Evolutionary conservation across 2,113 vertebrate genomes (phyloP).

Genomic region (Megaptera novaeangliae): DNA sequence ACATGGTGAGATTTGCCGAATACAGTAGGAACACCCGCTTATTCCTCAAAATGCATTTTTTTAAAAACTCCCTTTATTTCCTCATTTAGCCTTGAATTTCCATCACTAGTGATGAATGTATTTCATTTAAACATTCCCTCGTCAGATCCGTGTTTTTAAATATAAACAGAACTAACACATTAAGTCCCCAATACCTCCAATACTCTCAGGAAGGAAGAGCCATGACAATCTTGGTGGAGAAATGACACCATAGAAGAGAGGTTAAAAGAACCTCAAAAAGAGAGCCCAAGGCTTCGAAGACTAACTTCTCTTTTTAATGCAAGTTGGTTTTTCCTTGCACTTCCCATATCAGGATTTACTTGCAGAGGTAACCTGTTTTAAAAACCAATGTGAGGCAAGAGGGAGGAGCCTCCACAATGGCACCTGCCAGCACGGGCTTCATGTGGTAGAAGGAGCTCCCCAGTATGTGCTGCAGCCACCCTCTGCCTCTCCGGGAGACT

Average conservation of each 20-base stretch:
- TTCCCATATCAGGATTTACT: conserved; percentile 19
- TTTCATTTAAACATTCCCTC: conserved; percentile 14
- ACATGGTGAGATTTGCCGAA: neutral
- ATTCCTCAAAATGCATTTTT: neutral
- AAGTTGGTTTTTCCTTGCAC: neutral
- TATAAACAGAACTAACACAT: conserved; percentile 6
- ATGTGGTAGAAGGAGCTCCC: too few relatives aligned
- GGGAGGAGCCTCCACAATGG: too few relatives aligned
- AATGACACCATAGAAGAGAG: neutral
- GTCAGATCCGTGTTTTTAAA: neutral
- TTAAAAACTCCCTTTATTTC: neutral
- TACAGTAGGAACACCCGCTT: neutral
- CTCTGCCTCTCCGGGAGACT: too few relatives aligned
- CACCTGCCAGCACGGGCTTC: too few relatives aligned
- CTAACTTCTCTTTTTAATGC: neutral
- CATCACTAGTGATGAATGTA: neutral
- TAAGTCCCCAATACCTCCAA: neutral
- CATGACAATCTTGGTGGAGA: neutral
- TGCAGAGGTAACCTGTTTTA: neutral
- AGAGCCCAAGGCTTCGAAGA: neutral
- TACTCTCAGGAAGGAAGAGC: conserved; percentile 1
- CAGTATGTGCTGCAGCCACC: too few relatives aligned
- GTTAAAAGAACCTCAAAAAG: neutral
- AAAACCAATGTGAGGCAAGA: neutral
- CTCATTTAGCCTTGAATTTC: conserved; percentile 35